A percentile compares a stretch with the other conserved stretches of the same genome.
These are phyloP conservation scores for Poliocrania exsul DNA, from an alignment of 2,797 vertebrate genomes.

Conservation along the genomic window DNA sequence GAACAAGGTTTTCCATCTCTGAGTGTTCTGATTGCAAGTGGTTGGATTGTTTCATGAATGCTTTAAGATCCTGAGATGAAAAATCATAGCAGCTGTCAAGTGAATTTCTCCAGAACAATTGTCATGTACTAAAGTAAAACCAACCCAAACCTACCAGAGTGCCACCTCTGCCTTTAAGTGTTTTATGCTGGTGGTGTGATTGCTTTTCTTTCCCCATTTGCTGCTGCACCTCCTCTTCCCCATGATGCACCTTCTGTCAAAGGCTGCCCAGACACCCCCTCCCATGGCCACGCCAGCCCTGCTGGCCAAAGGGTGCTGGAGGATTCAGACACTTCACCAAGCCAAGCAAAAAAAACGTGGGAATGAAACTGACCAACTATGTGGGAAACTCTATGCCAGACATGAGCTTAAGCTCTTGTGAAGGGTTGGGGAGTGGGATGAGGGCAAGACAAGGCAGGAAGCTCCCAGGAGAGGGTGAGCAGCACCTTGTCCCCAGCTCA, in stretches of 20 bases:
- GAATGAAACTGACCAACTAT: background rate
- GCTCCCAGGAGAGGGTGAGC: background rate
- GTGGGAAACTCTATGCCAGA: background rate
- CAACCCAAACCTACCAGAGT: background rate
- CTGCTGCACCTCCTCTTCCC: background rate
- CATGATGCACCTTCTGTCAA: background rate
- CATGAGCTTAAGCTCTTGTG: background rate
- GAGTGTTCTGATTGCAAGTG: background rate
- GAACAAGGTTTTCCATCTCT: background rate
- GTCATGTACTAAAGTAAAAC: background rate
- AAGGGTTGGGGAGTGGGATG: background rate
- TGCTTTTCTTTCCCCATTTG: background rate
- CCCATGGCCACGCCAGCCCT: background rate
- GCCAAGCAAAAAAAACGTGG: background rate
- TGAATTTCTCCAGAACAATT: background rate
- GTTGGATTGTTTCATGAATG: background rate
- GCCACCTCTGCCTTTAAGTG: background rate
- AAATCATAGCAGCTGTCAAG: background rate
- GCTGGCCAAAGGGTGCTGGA: background rate
- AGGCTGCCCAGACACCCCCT: background rate
- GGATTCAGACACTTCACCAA: background rate
- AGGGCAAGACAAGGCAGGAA: constrained; percentile 42
- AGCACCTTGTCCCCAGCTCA: constrained; percentile 15
- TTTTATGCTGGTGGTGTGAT: background rate
- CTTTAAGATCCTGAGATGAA: background rate